Base-by-base conservation (phyloP, 2,797 vertebrate genomes). In the Pyrocephalus nanus region DNA sequence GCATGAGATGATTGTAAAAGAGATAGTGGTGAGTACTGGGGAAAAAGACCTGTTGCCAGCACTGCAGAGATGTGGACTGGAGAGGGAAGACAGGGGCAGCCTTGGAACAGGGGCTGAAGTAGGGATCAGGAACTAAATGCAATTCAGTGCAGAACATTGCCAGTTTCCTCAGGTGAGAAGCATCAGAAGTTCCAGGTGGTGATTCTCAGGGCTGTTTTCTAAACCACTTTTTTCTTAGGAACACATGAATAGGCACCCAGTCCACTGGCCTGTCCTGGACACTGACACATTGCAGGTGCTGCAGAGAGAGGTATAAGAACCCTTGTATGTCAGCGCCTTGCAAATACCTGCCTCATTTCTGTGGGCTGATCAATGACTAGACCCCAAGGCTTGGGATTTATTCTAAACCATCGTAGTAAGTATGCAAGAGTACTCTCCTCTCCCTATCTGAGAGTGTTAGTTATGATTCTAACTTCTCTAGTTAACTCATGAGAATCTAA, bases 351-450 rank as follows among this genome's bases (percentile, higher is more conserved):
- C 38, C 11, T 50, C 7, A 5, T 55, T 78, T 54, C 71, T 50
- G 23, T 1, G 5, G 25, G 21, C 26, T 16, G 48, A 77, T 29
- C 36, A 82, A 22, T 9, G 8, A 25, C 60, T 60, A 72, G 34
- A 65, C 12, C 7, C 34, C 14, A 19, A 79, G 30, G 19, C n/a
- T 75, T 72, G 21, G 8, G 3, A 9, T 51, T 78, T 75, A 23
- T 51, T 69, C 54, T 72, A 48, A 15, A n/a, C 15, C 23, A 10
- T 29, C 75, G 17, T 3, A 51, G 61, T 55, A 77, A 62, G 16
- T 18, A 18, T 5, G 3, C 11, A 7, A 4, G 58, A 40, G 4
- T 0, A 2, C 50, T 85, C 8, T 19, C 34, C 6, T 22, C 8
- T 51, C 43, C 43, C 66, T 64, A 2, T 29, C 43, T 67, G 48